phyloP scores from a whole-genome alignment of 2,113 vertebrate genomes.

The Phylloscopus trochiloides region DNA sequence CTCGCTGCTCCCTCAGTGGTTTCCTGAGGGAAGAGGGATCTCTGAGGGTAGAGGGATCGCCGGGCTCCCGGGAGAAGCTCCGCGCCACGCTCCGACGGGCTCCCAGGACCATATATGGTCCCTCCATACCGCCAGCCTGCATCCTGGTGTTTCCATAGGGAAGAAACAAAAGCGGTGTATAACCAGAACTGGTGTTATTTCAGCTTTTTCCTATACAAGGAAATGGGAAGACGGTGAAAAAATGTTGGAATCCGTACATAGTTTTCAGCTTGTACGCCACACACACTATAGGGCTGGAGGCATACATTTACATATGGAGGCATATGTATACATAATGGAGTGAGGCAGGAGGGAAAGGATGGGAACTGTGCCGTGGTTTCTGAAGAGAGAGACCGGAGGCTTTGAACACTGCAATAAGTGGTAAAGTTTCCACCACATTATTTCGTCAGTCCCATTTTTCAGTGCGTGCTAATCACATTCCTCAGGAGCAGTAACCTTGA shows the following conservation, averaged over 20 bases:
- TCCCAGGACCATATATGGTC: not conserved
- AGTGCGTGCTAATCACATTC: not conserved
- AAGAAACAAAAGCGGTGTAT: not conserved
- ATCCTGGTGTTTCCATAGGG: not conserved
- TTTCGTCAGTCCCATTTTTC: not conserved
- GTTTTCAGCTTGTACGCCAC: not conserved
- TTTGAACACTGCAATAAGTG: not conserved
- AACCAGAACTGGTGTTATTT: not conserved
- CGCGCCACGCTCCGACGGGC: accelerated
- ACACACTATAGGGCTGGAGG: not conserved
- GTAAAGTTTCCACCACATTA: not conserved
- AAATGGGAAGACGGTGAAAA: not conserved
- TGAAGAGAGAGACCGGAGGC: not conserved
- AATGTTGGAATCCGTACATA: accelerated
- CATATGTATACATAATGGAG: not conserved
- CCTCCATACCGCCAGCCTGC: not conserved
- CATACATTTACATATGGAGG: not conserved
- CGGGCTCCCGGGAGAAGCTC: not conserved
- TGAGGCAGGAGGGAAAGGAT: not conserved
- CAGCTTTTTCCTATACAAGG: not conserved
- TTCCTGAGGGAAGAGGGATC: not conserved
- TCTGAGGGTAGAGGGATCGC: not conserved
- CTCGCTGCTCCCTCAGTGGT: not conserved
- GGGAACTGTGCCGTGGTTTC: not conserved
- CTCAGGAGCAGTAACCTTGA: not conserved